phyloP scores from a whole-genome alignment of 2,797 vertebrate species.

The Notamacropus eugenii region DNA sequence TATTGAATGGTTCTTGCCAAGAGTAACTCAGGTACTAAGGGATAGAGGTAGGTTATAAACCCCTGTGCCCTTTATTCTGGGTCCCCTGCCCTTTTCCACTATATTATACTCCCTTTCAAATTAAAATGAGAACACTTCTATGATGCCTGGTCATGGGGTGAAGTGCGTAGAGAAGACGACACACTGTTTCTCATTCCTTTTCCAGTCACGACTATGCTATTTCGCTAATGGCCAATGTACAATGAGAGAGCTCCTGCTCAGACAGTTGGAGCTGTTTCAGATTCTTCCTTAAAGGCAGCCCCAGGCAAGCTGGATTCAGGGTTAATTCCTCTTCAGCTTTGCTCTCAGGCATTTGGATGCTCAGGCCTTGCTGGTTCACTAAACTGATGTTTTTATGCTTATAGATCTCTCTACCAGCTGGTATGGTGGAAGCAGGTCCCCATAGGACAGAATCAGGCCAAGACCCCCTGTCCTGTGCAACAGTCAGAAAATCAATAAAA shows the following conservation, averaged over 20 bases:
- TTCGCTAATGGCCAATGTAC: not conserved
- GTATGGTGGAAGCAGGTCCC: not conserved
- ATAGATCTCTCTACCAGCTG: not conserved
- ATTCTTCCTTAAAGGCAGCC: not conserved
- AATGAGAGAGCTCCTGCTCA: not conserved
- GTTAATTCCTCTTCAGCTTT: not conserved
- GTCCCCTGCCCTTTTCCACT: not conserved
- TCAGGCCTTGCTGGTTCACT: too few relatives aligned
- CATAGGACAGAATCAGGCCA: not conserved
- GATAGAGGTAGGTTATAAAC: not conserved
- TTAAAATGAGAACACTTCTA: not conserved
- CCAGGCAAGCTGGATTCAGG: not conserved
- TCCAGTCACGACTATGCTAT: not conserved
- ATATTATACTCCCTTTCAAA: not conserved
- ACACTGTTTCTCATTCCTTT: not conserved
- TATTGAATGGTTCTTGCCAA: not conserved
- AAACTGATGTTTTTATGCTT: not conserved
- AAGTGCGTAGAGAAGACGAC: not conserved
- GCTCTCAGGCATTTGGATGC: not conserved
- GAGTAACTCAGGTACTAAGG: not conserved
- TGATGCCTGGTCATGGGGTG: not conserved
- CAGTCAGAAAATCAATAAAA: not conserved
- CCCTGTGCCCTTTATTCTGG: not conserved
- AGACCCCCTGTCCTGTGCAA: not conserved
- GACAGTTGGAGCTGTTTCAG: not conserved